Conservation (phyloP, 1,140 invertebrate genomes). For the Uloborus diversus region DNA sequence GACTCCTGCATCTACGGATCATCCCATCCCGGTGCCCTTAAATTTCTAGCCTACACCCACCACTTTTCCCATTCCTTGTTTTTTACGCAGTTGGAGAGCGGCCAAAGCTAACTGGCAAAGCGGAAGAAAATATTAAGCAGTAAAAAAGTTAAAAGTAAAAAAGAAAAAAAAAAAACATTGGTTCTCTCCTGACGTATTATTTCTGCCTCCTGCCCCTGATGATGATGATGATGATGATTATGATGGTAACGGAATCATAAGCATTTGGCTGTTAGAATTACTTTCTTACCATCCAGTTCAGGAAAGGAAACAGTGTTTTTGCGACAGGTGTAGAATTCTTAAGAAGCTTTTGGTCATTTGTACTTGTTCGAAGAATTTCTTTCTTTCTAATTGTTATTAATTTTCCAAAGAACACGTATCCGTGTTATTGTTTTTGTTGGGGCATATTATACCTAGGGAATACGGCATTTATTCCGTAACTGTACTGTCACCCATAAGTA, state of each 20-base stretch:
- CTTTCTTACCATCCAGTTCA: neutral
- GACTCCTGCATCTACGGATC: conserved; percentile 38
- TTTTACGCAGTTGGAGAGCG: neutral
- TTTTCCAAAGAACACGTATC: too few relatives aligned
- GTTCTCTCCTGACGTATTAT: conserved; percentile 31
- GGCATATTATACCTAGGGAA: too few relatives aligned
- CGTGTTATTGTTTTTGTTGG: too few relatives aligned
- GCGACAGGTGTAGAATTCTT: conserved; percentile 38
- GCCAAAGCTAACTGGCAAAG: neutral
- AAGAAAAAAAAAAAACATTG: neutral
- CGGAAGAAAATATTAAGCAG: neutral
- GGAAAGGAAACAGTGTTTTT: neutral
- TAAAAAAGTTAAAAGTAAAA: conserved; percentile 19
- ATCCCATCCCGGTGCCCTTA: neutral
- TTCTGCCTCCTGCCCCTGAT: conserved; percentile 22
- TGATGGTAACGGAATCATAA: conserved; percentile 42
- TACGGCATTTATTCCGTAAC: too few relatives aligned
- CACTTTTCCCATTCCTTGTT: neutral
- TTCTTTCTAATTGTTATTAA: neutral
- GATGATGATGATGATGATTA: conserved; percentile 46
- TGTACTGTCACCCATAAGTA: too few relatives aligned
- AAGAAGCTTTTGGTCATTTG: conserved; percentile 7
- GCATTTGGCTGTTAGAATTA: conserved; percentile 7
- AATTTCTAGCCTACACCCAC: neutral
- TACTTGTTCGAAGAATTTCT: conserved; percentile 2